A percentile compares a stretch with the other conserved stretches of the same genome.
These are phyloP conservation scores for Eurois occulta DNA, from an alignment of 2,888 invertebrate species.

Conservation along the genomic window DNA sequence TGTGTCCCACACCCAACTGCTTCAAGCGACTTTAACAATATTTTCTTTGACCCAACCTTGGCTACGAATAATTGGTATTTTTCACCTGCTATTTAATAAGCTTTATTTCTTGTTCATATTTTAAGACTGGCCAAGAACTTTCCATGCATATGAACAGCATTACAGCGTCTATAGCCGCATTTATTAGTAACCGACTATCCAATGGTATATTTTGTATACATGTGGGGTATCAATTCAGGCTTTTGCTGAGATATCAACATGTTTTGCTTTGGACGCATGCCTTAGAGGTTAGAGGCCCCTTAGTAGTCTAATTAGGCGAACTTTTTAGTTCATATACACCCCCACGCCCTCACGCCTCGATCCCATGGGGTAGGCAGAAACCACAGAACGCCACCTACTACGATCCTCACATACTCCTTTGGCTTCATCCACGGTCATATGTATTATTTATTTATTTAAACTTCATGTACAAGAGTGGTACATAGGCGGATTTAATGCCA, in stretches of 20 bases:
- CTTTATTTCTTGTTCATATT: background rate
- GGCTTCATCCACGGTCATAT: background rate
- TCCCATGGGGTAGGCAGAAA: background rate
- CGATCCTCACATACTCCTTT: background rate
- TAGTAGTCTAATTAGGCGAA: too few relatives aligned
- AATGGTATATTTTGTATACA: background rate
- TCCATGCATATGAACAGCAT: background rate
- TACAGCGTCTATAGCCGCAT: background rate
- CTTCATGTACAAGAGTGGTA: too few relatives aligned
- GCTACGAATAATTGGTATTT: background rate
- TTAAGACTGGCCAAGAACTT: background rate
- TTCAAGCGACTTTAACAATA: background rate
- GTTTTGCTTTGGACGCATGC: background rate
- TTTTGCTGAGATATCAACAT: background rate
- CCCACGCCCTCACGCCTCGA: too few relatives aligned
- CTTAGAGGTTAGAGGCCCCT: too few relatives aligned
- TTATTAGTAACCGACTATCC: background rate
- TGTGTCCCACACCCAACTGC: background rate
- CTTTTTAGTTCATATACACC: too few relatives aligned
- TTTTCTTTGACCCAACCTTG: background rate
- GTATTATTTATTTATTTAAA: too few relatives aligned
- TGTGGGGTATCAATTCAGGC: background rate
- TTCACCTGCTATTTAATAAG: background rate
- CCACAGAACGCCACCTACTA: background rate
- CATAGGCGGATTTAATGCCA: too few relatives aligned